These are phyloP conservation scores for Macrobrachium nipponense DNA, from an alignment of 1,140 invertebrate species.

Conservation along the genomic window DNA sequence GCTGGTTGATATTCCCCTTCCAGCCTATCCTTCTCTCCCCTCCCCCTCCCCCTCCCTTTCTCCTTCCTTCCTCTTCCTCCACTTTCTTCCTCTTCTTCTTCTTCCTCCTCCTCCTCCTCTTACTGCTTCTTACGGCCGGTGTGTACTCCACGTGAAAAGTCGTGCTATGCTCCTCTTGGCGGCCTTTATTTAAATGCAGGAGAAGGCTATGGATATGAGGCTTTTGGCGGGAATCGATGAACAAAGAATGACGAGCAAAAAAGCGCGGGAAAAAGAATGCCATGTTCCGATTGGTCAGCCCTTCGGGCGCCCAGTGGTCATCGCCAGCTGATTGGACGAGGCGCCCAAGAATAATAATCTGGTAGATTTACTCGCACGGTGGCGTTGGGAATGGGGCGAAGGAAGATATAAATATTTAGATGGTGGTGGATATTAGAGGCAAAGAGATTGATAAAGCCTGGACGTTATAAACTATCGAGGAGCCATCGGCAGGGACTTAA, in stretches of 20 bases:
- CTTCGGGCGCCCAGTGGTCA: conserved; percentile 57
- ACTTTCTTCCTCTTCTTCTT: neutral
- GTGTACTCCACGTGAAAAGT: neutral
- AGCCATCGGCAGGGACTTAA: conserved; percentile 59
- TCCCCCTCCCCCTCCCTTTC: neutral
- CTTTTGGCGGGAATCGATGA: conserved; percentile 61
- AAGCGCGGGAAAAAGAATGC: conserved; percentile 60
- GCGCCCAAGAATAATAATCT: conserved; percentile 61
- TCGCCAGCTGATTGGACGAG: conserved; percentile 60
- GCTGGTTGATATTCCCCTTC: conserved; percentile 52
- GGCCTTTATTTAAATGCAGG: conserved; percentile 61
- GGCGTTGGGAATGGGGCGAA: conserved; percentile 50
- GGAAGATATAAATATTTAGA: conserved; percentile 59
- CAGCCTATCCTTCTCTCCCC: conserved; percentile 1
- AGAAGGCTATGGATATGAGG: conserved; percentile 59
- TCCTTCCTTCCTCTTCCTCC: too few relatives aligned
- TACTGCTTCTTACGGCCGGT: too few relatives aligned
- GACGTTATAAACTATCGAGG: conserved; percentile 57
- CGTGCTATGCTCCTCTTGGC: neutral
- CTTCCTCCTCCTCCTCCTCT: neutral
- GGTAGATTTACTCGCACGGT: conserved; percentile 60
- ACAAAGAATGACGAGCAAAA: conserved; percentile 62
- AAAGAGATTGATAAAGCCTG: conserved; percentile 58
- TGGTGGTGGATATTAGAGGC: conserved; percentile 60
- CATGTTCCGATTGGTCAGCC: conserved; percentile 57